Conservation (phyloP, 2,113 vertebrate species). For the Hassar affinis region DNA sequence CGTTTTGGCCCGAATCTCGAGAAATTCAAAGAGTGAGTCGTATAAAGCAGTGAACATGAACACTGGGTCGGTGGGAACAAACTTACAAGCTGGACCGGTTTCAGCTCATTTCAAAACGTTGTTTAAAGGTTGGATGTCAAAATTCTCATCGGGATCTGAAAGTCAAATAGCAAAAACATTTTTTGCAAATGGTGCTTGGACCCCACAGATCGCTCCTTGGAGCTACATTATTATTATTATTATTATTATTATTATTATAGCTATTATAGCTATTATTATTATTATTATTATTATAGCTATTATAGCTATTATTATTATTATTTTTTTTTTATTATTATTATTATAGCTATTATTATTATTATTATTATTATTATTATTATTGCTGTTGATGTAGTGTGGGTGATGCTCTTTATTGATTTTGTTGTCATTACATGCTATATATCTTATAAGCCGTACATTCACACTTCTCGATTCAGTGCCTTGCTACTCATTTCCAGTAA, state of each 20-base stretch:
- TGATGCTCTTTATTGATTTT: conserved; percentile 28
- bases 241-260: background rate
- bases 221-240: background rate
- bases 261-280: too few species aligned
- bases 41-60: too few species aligned
- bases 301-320: background rate
- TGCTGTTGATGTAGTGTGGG: background rate
- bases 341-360: background rate
- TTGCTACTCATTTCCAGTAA: conserved; percentile 56
- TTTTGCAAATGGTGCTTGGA: background rate
- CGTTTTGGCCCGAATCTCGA: background rate
- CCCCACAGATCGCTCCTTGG: background rate
- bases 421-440: background rate
- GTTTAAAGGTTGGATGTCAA: background rate
- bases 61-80: background rate
- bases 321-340: too few species aligned
- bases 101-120: background rate
- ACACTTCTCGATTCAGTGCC: conserved; percentile 35
- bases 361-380: too few species aligned
- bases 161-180: background rate
- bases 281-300: background rate
- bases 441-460: conserved; percentile 36
- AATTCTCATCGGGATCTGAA: background rate
- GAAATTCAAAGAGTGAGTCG: background rate
- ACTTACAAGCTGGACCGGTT: background rate